phyloP scores from a whole-genome alignment of 2,113 vertebrate species.

The Neolamprologus tretocephalus region DNA sequence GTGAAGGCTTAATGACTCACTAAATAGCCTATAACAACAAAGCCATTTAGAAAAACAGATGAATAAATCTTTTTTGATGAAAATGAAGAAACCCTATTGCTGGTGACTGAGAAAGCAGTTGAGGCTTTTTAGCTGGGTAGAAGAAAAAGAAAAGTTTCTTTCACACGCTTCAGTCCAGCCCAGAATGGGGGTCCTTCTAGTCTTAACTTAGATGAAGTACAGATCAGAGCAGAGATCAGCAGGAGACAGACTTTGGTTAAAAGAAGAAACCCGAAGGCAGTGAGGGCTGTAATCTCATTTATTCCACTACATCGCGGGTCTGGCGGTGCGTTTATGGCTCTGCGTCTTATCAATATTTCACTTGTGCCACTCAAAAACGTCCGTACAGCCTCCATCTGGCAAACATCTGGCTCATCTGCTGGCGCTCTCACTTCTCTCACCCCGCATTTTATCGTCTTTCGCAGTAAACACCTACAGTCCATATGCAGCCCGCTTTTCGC shows the following conservation, averaged over 20 bases:
- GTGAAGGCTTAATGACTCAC: slow-evolving; percentile 34
- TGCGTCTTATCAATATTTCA: slow-evolving; percentile 32
- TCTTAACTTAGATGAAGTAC: not conserved
- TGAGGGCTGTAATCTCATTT: not conserved
- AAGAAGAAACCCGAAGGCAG: not conserved
- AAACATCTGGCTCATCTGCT: slow-evolving; percentile 39
- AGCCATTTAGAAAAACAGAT: slow-evolving; percentile 13
- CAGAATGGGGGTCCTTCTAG: not conserved
- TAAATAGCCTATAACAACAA: slow-evolving; percentile 28
- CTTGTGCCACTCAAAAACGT: slow-evolving; percentile 24
- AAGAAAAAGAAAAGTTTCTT: not conserved
- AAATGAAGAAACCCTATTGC: not conserved
- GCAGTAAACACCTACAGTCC: slow-evolving; percentile 4
- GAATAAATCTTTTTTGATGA: slow-evolving; percentile 40
- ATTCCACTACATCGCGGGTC: not conserved
- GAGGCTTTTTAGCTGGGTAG: not conserved
- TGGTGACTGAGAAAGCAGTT: not conserved
- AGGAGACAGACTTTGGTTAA: not conserved
- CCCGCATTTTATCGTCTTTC: not conserved
- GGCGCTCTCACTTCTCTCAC: not conserved
- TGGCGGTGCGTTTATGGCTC: not conserved
- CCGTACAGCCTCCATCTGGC: slow-evolving; percentile 16
- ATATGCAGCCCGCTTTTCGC: not conserved
- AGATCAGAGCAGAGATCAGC: not conserved
- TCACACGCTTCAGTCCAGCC: not conserved